A percentile compares a stretch with the other conserved stretches of the same genome.
Evolutionary conservation across 1,140 invertebrate species (phyloP).

Genomic region (Prorops nasuta): DNA sequence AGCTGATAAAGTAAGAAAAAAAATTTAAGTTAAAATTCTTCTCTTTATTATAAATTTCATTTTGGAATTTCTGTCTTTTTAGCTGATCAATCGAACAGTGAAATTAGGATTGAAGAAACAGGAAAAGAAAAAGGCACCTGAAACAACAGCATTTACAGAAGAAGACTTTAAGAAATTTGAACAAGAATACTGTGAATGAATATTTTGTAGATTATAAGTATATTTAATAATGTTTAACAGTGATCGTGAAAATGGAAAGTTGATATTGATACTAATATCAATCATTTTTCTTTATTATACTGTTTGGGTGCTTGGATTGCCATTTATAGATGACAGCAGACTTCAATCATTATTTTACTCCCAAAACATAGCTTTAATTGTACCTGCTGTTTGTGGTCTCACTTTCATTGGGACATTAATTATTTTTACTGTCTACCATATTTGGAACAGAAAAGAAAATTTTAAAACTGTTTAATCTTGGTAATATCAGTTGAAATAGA

Average conservation of each 20-base stretch:
- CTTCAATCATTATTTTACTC: constrained; percentile 63
- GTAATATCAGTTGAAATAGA: no score
- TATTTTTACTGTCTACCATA: constrained; percentile 64
- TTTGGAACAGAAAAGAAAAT: no score
- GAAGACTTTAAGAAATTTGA: constrained; percentile 59
- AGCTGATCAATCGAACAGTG: constrained; percentile 32
- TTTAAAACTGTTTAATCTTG: no score
- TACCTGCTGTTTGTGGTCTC: constrained; percentile 63
- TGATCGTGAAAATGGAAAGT: constrained; percentile 56
- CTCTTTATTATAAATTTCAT: constrained; percentile 1
- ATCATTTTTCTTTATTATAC: constrained; percentile 63
- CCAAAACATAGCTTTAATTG: constrained; percentile 60
- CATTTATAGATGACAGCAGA: constrained; percentile 65
- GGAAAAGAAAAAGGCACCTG: constrained; percentile 31
- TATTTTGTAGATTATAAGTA: constrained; percentile 3
- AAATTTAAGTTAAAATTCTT: neutral
- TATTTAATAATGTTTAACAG: constrained; percentile 35
- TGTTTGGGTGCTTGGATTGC: constrained; percentile 68
- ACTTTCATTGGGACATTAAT: constrained; percentile 66
- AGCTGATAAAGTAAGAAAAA: constrained; percentile 30
- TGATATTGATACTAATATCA: constrained; percentile 58
- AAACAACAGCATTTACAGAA: constrained; percentile 54
- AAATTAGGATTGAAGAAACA: constrained; percentile 23
- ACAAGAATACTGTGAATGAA: constrained; percentile 48
- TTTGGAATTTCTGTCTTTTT: constrained; percentile 9